Conservation (phyloP, 2,113 vertebrate genomes). For the Microcebus tavaratra region DNA sequence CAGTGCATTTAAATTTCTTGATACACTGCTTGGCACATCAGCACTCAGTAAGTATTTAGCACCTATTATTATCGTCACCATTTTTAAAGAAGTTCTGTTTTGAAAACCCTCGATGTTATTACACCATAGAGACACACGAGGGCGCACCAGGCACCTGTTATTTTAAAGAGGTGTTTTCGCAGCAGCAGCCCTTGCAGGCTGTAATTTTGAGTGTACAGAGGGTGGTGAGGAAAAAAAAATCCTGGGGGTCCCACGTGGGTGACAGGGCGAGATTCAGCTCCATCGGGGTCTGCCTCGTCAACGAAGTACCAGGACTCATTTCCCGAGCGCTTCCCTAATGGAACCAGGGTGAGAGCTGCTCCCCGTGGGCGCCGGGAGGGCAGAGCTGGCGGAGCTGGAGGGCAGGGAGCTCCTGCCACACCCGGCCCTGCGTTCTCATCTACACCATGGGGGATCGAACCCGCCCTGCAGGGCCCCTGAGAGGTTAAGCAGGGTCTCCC, state of each 20-base stretch:
- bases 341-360: background rate
- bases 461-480: background rate
- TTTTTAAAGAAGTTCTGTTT: background rate
- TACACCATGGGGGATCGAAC: background rate
- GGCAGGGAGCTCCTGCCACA: fast-evolving
- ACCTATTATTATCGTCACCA: too few relatives aligned
- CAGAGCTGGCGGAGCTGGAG: fast-evolving
- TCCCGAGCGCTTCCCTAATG: background rate
- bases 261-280: background rate
- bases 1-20: background rate
- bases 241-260: background rate
- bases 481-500: background rate
- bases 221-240: background rate
- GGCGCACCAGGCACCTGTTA: background rate
- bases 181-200: background rate
- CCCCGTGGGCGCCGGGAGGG: fast-evolving
- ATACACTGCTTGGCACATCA: background rate
- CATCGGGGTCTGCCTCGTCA: background rate
- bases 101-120: background rate
- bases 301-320: background rate
- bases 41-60: too few relatives aligned
- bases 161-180: background rate
- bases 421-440: fast-evolving
- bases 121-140: background rate
- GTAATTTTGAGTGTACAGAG: background rate